Evolutionary conservation across 2,888 invertebrate genomes (phyloP).

Genomic region (Adelphocoris suturalis): DNA sequence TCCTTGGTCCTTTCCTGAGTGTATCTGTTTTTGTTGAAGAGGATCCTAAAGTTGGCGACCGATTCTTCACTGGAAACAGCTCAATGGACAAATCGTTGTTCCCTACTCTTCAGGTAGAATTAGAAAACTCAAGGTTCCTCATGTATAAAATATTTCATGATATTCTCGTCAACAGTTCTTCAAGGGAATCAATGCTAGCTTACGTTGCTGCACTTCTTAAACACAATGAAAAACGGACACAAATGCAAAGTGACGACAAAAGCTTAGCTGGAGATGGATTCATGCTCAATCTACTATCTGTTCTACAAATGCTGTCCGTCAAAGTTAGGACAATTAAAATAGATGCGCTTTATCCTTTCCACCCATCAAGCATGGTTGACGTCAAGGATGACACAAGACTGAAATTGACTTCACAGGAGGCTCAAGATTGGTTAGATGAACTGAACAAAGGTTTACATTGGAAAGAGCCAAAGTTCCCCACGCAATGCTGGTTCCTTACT

Average conservation of each 20-base stretch:
- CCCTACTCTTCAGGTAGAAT: constrained; percentile 87
- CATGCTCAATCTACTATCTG: constrained; percentile 94
- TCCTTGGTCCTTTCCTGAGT: constrained; percentile 94
- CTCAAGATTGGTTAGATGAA: constrained; percentile 86
- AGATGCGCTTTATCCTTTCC: constrained; percentile 93
- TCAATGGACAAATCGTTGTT: constrained; percentile 84
- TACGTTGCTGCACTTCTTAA: constrained; percentile 89
- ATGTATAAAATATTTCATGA: constrained; percentile 91
- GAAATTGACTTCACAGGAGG: constrained; percentile 90
- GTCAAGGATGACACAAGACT: constrained; percentile 89
- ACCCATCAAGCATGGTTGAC: constrained; percentile 86
- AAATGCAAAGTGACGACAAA: constrained; percentile 93
- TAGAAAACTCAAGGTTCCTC: constrained; percentile 87
- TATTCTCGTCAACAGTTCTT: constrained; percentile 89
- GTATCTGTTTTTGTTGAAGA: constrained; percentile 96
- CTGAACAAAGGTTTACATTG: constrained; percentile 80
- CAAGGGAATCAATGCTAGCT: constrained; percentile 88
- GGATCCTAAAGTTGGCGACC: constrained; percentile 92
- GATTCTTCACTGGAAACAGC: constrained; percentile 83
- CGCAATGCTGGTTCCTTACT: constrained; percentile 98
- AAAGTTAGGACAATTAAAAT: constrained; percentile 95
- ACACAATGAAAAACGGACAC: constrained; percentile 91
- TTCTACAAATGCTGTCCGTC: constrained; percentile 92
- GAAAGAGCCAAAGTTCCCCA: constrained; percentile 93
- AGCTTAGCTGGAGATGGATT: constrained; percentile 95